These are phyloP conservation scores for Chroicocephalus ridibundus DNA, from an alignment of 2,113 vertebrate genomes.

Conservation along the genomic window DNA sequence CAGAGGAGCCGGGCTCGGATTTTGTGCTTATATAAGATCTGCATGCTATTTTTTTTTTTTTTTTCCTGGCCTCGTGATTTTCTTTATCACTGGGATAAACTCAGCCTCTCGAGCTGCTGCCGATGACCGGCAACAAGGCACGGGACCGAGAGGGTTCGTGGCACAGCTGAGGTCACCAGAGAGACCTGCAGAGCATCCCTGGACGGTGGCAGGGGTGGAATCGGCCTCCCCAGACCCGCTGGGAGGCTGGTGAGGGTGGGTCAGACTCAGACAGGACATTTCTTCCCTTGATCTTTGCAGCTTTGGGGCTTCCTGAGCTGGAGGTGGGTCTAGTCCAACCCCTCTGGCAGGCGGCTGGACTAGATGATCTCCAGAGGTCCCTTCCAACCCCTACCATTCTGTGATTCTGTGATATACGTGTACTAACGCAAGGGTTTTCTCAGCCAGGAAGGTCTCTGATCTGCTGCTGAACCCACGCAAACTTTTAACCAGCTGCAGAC, in stretches of 20 bases:
- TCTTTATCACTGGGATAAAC: neutral
- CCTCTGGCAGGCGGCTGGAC: too few species aligned
- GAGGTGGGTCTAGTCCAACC: neutral
- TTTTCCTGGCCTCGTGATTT: neutral
- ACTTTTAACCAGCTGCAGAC: neutral
- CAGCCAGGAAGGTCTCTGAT: neutral
- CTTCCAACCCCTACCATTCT: too few species aligned
- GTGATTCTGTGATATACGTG: neutral
- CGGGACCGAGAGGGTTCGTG: accelerated
- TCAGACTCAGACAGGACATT: neutral
- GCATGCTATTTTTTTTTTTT: neutral
- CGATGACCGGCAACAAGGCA: neutral
- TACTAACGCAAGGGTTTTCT: neutral
- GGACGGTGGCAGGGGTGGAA: neutral
- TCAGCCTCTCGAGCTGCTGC: neutral
- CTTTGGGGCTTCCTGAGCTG: neutral
- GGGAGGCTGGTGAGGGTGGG: neutral
- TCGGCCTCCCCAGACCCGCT: neutral
- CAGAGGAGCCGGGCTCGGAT: neutral
- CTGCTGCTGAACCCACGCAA: neutral
- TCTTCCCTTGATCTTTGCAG: too few species aligned
- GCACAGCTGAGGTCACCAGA: neutral
- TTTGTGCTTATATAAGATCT: neutral
- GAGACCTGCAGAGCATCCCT: neutral
- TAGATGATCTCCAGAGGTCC: too few species aligned